phyloP scores from a whole-genome alignment of 2,888 invertebrate genomes.

The Hipparchia sbordonii region DNA sequence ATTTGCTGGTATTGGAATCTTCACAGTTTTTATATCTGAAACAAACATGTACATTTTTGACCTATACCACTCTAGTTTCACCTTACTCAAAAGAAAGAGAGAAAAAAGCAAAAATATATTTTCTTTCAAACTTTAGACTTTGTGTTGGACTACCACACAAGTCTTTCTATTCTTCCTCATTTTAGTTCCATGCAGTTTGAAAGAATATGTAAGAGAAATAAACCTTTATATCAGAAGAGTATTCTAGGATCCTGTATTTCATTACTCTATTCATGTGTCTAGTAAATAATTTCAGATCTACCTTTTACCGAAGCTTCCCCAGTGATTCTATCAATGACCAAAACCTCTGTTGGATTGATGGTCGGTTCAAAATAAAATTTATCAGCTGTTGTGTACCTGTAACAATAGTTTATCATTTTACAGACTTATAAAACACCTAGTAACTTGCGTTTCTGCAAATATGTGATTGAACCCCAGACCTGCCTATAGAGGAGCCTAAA shows the following conservation, averaged over 20 bases:
- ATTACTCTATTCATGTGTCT: too few relatives aligned
- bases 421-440: neutral
- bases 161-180: too few relatives aligned
- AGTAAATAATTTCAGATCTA: constrained; percentile 51
- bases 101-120: neutral
- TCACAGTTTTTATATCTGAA: constrained; percentile 60
- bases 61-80: too few relatives aligned
- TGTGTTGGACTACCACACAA: too few relatives aligned
- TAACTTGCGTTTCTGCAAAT: too few relatives aligned
- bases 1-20: constrained; percentile 70
- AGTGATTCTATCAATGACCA: constrained; percentile 92
- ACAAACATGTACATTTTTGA: neutral
- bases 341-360: constrained; percentile 86
- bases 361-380: constrained; percentile 94
- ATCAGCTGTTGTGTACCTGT: constrained; percentile 93
- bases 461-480: too few relatives aligned
- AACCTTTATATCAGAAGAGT: too few relatives aligned
- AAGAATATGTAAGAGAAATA: too few relatives aligned
- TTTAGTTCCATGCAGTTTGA: too few relatives aligned
- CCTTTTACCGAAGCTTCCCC: constrained; percentile 88
- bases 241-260: too few relatives aligned
- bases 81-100: too few relatives aligned
- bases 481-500: too few relatives aligned
- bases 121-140: neutral
- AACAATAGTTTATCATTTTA: constrained; percentile 47